Evolutionary conservation across 2,888 invertebrate species (phyloP).

Genomic region (Phytoseiulus persimilis): DNA sequence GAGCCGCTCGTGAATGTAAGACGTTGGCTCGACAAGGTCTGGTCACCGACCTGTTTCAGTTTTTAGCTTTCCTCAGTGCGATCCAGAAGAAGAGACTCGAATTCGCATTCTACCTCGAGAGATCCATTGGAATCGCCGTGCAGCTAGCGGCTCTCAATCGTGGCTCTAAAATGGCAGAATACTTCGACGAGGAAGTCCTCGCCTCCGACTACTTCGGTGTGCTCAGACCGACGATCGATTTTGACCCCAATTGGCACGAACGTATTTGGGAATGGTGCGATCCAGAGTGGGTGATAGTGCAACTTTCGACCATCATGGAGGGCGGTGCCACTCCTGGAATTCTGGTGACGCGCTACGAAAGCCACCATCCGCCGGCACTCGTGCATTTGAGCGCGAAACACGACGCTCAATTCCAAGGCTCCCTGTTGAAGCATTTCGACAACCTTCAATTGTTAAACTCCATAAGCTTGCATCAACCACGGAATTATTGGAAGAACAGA

Average conservation of each 20-base stretch:
- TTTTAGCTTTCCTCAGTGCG: constrained; percentile 15
- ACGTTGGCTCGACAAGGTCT: not conserved
- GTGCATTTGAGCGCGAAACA: constrained; percentile 40
- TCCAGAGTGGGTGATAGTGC: constrained; percentile 43
- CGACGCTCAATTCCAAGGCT: constrained; percentile 37
- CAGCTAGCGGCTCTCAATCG: constrained; percentile 14
- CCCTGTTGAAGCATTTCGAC: not conserved
- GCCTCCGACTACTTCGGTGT: not conserved
- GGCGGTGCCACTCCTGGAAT: constrained; percentile 41
- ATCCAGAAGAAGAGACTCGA: not conserved
- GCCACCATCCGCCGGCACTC: constrained; percentile 40
- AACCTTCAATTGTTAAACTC: not conserved
- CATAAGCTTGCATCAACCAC: not conserved
- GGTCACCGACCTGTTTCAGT: not conserved
- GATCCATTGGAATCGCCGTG: not conserved
- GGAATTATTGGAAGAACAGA: not conserved
- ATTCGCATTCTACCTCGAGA: not conserved
- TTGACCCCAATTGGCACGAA: not conserved
- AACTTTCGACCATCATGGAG: constrained; percentile 41
- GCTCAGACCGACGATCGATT: not conserved
- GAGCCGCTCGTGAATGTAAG: not conserved
- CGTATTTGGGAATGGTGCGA: not conserved
- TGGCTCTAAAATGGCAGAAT: not conserved
- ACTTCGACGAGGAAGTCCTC: not conserved
- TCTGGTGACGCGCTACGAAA: constrained; percentile 41